Percentiles rank a stretch among this genome's conserved stretches.
Conservation (phyloP, 2,888 invertebrate genomes). For the Dusona sp. region DNA sequence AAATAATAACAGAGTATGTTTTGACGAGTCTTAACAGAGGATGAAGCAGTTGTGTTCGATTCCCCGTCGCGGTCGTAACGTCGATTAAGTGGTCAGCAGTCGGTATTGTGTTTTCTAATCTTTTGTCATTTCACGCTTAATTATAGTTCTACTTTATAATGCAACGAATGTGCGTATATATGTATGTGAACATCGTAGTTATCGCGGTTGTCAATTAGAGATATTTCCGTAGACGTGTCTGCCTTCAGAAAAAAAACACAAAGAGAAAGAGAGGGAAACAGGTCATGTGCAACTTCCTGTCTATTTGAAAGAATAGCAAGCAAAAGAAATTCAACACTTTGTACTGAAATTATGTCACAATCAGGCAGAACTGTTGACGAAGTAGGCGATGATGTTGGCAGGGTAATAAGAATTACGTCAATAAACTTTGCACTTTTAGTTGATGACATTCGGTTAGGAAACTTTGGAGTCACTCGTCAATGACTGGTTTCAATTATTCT, state of each 20-base stretch:
- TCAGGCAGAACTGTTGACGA: conserved; percentile 25
- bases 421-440: not conserved
- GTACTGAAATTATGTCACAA: conserved; percentile 57
- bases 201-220: conserved; percentile 29
- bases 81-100: conserved; percentile 25
- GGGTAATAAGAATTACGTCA: conserved; percentile 45
- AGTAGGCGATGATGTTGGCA: conserved; percentile 11
- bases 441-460: conserved; percentile 17
- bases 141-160: conserved; percentile 26
- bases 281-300: conserved; percentile 44
- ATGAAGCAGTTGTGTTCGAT: conserved; percentile 29
- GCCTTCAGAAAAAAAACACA: conserved; percentile 2
- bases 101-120: conserved; percentile 2
- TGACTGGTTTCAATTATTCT: not conserved
- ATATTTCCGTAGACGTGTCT: conserved; percentile 26
- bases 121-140: conserved; percentile 5
- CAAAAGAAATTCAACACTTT: not conserved
- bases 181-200: not conserved
- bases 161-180: conserved; percentile 3
- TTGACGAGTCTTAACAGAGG: not conserved
- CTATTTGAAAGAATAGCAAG: not conserved
- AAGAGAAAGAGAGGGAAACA: conserved; percentile 17
- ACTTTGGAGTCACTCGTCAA: not conserved
- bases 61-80: conserved; percentile 35
- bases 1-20: conserved; percentile 10